Base-by-base conservation (phyloP, 1,140 invertebrate genomes). In the Phymorhynchus buccinoides region DNA sequence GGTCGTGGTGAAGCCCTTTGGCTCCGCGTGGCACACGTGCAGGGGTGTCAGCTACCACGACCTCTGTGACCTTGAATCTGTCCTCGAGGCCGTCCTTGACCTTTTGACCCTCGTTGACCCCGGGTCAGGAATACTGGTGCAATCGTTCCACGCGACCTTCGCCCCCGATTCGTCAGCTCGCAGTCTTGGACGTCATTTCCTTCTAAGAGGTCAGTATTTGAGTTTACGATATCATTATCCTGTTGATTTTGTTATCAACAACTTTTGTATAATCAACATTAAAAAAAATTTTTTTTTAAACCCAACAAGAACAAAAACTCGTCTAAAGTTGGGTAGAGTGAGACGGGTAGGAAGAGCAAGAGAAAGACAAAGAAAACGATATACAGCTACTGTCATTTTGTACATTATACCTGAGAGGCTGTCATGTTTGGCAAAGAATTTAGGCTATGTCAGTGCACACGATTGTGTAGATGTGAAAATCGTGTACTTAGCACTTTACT, bases 1-100 rank as follows among this genome's bases (percentile, higher is more conserved):
- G 89, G 84, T 90, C 78, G 90, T 90, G 3, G 89, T 90, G 1
- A 90, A 90, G 81, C 90, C 90, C 2, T 90, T 87, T 0, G 89
- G 90, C 77, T 44, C 86, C 9, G 77, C 80, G 3, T 88, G 86
- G 86, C 85, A 88, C 68, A 88, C 87, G 0, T 88, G 90, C 77
- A 71, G 87, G 14, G 86, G 87, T 27, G 89, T 90, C 12, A 85
- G 87, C 3, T 88, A 86, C 62, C 88, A 90, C 42, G 42, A 78
- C 41, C 56, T 32, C 4, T 77, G 32, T 52, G 84, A 89, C 68
- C 3, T 83, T 0, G 73, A 73, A 9, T 48, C 44, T 3, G 81
- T 90, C 12, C 37, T 78, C 42, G 32, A 83, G 4, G 88, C 89
- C 14, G 87, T 83, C 39, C 42, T 85, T 35, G 52, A 84, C 35